Percentiles rank a stretch among this genome's conserved stretches.
These are phyloP conservation scores for Stratiomys singularior DNA, from an alignment of 2,888 invertebrate species.

Conservation along the genomic window DNA sequence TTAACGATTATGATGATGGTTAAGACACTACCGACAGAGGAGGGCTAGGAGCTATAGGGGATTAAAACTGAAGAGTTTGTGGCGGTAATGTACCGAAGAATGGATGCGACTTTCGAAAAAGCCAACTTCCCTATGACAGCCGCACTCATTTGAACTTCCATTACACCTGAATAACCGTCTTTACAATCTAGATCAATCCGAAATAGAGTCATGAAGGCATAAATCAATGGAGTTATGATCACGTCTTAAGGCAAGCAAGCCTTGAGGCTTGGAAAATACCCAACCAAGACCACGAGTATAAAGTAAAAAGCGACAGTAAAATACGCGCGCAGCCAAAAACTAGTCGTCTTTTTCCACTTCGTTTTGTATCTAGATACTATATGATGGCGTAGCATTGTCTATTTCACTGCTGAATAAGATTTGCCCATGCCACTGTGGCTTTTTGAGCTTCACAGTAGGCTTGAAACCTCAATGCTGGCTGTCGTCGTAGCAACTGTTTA, in stretches of 20 bases:
- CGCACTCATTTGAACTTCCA: constrained; percentile 21
- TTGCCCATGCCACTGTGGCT: not conserved
- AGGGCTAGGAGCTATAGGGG: not conserved
- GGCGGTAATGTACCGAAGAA: not conserved
- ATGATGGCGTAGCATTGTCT: not conserved
- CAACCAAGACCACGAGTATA: not conserved
- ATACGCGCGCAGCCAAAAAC: constrained; percentile 22
- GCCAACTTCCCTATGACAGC: constrained; percentile 8
- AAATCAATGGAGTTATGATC: constrained; percentile 35
- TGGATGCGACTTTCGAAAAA: constrained; percentile 19
- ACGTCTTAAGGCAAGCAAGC: not conserved
- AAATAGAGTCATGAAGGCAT: constrained; percentile 46
- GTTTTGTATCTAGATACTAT: not conserved
- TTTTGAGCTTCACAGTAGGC: not conserved
- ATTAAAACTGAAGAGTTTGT: too few species aligned
- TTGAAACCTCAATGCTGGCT: constrained; percentile 20
- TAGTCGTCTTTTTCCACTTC: not conserved
- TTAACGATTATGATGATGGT: not conserved
- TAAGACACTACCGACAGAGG: constrained; percentile 7
- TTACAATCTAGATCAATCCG: constrained; percentile 43
- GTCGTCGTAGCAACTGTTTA: not conserved
- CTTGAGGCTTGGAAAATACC: constrained; percentile 9
- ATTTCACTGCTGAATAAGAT: not conserved
- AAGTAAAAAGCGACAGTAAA: constrained; percentile 27
- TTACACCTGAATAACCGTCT: constrained; percentile 41